Evolutionary conservation across 2,113 vertebrate genomes (phyloP), one percentile per base, ranked within the genome.

Genomic region (Equus przewalskii): DNA sequence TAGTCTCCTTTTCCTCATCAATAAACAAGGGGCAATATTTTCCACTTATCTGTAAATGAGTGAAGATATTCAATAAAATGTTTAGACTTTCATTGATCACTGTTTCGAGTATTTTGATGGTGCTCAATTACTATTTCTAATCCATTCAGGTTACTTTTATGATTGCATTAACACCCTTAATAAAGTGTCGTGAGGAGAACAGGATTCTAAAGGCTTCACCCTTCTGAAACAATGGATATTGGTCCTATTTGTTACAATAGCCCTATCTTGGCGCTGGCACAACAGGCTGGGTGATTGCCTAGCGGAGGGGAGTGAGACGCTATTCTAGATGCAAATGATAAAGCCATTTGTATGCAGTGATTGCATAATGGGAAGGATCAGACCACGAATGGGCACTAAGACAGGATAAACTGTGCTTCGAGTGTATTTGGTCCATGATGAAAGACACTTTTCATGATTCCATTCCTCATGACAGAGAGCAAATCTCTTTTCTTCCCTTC

Each of bases 401-500:
- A 79, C 46, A 90, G 76, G 87, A 91, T 96, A 96, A 98, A 58
- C 51, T n/a, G 75, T 84, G 73, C 97, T 98, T 94, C 85, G 73
- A 95, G 87, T 84, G 26, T 91, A 95, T 87, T 96, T 81, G 82
- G 24, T 64, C 86, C 81, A 1, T 67, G 90, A 79, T 94, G 87
- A 97, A 97, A 98, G 97, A 67, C 69, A 26, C 49, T 98, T 98
- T 98, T 91, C 79, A 87, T 70, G 82, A 96, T 98, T 97, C 89
- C 64, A 85, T 89, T 86, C 88, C 78, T 87, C 91, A 92, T 0
- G 33, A 78, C 98, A 92, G 96, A 96, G 97, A 97, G 79, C 65
- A 67, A 92, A 87, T 91, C 89, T 97, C 97, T 97, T 83, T 98
- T 91, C 94, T 94, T 69, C 14, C 6, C 69, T 92, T 89, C 76